Evolutionary conservation across 2,113 vertebrate genomes (phyloP), one percentile per base, ranked within the genome.

Genomic region (Oxyruncus cristatus): DNA sequence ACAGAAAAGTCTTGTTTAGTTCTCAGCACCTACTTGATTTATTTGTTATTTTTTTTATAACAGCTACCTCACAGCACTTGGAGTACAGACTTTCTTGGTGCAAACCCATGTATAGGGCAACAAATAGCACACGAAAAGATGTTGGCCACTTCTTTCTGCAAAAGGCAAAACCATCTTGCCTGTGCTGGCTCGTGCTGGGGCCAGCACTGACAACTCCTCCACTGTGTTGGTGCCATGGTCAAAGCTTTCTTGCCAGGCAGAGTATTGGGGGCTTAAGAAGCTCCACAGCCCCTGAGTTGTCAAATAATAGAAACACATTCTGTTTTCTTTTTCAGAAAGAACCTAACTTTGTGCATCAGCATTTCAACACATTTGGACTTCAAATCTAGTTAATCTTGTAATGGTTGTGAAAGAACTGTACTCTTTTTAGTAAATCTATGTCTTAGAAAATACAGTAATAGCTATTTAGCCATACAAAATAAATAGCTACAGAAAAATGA

Each of bases 401-500:
- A 59, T 24, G 58, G 6, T 26, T 59, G 24, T 55, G 53, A 68
- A 81, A 68, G 56, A 81, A 87, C 41, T 2, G 2, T 30, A 19
- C 23, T 88, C 21, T 39, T 5, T 79, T 83, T 35, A 70, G 55
- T 68, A 53, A 72, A 73, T 12, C 39, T 42, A 0, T 71, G 23
- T 53, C 27, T 74, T 44, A 58, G 28, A 61, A 65, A 89, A 82
- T 49, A 42, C 23, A 44, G 4, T 66, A 81, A 83, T 68, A 63
- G 5, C 49, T 82, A 53, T 58, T 79, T 81, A 68, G 61, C n/a
- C 12, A 8, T 47, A n/a, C 13, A 26, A 37, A 93, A 88, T 83
- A 76, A 96, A 81, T n/a, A 89, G 46, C 56, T 74, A 9, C 50
- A 50, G 59, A 73, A 77, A 84, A 94, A 84, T 35, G 21, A 93